These are phyloP conservation scores for Amia ocellicauda DNA, from an alignment of 2,113 vertebrate genomes.

Conservation along the genomic window DNA sequence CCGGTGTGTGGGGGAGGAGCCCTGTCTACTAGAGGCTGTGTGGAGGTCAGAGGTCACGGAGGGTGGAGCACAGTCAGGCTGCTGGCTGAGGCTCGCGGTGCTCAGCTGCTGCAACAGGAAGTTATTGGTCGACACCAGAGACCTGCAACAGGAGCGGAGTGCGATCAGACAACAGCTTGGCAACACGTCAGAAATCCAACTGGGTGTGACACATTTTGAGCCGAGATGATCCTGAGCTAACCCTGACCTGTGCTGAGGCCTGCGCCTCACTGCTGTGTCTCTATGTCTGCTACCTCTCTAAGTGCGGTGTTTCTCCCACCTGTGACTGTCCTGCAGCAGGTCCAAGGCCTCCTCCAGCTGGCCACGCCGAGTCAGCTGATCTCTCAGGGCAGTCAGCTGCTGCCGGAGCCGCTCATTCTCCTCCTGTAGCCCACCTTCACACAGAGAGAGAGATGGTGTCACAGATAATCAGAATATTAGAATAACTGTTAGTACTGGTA, in stretches of 20 bases:
- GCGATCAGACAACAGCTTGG: no score
- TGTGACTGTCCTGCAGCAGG: slow-evolving; percentile 59
- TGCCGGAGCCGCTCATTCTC: slow-evolving; percentile 48
- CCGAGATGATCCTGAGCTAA: no score
- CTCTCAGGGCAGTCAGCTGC: slow-evolving; percentile 49
- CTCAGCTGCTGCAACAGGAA: slow-evolving; percentile 41
- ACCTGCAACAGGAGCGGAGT: slow-evolving; percentile 15
- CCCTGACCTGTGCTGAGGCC: slow-evolving; percentile 2
- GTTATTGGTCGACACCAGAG: slow-evolving; percentile 41
- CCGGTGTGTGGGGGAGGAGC: not conserved
- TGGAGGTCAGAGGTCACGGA: not conserved
- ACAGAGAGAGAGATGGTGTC: not conserved
- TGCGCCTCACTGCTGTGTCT: no score
- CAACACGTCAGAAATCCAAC: no score
- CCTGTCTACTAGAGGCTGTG: not conserved
- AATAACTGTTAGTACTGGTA: no score
- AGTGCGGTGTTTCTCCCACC: slow-evolving; percentile 47
- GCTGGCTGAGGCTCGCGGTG: slow-evolving; percentile 4
- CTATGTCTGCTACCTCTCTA: slow-evolving; percentile 10
- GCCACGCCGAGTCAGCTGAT: slow-evolving; percentile 53
- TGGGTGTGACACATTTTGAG: no score
- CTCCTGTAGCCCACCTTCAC: slow-evolving; percentile 37
- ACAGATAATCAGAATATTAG: slow-evolving; percentile 21
- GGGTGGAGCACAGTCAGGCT: not conserved
- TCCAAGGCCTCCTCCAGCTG: slow-evolving; percentile 52